Evolutionary conservation across 2,888 invertebrate species (phyloP), one percentile per base, ranked within the genome.

Genomic region (Phaedon cochleariae): DNA sequence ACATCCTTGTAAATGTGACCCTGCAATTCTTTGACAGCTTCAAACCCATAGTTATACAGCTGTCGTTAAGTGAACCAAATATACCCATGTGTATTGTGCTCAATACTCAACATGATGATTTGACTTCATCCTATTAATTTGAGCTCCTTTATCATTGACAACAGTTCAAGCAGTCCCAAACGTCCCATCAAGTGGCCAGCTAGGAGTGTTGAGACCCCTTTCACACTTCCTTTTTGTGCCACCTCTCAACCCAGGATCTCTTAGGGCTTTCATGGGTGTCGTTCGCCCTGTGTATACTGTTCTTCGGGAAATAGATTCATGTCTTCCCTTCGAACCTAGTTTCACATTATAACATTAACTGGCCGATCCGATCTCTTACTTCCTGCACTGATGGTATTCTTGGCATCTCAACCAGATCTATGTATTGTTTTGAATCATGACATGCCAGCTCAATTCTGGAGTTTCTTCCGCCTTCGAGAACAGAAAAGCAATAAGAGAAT

Each of bases 151-250:
- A 34, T 34, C 10, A 34, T 34, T 10, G 34, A 10, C 34, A 34
- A 34, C 34, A 34, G 34, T 34, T 4, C 10, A 7, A 65, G 63
- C 65, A 63, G 70, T 84, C 83, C 83, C 83, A 80, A 77, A 82
- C 82, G 83, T 81, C 83, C 83, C 83, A 84, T 84, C 83, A 84
- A 82, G 83, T 82, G 83, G 83, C 82, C 81, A 79, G 81, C 82
- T 83, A 81, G 83, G 83, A 83, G 83, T 83, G 78, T 76, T 78
- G 81, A 78, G 80, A 77, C 65, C 70, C 68, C 70, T 71, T 68
- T 62, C 67, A 70, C 61, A 64, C 69, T 65, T 58, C 66, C 58
- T 58, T 57, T 68, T 59, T 54, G 58, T 60, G 59, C 67, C 59
- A 58, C 70, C 71, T 71, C 69, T 79, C 77, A 73, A 79, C 78